Conservation (phyloP, 2,888 invertebrate genomes). For the Dichetophora obliterata region DNA sequence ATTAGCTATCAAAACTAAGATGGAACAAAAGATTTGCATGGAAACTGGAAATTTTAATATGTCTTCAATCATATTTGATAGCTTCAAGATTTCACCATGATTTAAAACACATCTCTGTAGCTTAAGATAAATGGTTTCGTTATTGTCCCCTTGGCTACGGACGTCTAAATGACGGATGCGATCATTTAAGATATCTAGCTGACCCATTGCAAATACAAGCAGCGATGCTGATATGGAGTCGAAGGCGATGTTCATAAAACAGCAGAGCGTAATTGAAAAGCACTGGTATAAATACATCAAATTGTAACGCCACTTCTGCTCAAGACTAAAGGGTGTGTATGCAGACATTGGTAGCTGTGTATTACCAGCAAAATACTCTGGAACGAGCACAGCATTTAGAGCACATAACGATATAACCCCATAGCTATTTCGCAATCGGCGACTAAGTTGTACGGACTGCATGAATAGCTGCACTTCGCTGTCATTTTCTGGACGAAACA, state of each 20-base stretch:
- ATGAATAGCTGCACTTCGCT: slow-evolving; percentile 45
- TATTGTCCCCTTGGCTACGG: slow-evolving; percentile 10
- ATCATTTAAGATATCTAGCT: slow-evolving; percentile 55
- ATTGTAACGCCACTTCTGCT: slow-evolving; percentile 41
- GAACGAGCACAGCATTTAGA: slow-evolving; percentile 40
- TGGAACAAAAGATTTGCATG: slow-evolving; percentile 56
- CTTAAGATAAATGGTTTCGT: slow-evolving; percentile 39
- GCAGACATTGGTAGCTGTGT: slow-evolving; percentile 48
- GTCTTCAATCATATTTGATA: slow-evolving; percentile 49
- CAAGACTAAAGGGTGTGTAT: slow-evolving; percentile 50
- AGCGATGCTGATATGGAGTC: slow-evolving; percentile 56
- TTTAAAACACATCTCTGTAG: slow-evolving; percentile 50
- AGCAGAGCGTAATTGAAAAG: slow-evolving; percentile 42
- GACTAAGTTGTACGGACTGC: slow-evolving; percentile 39
- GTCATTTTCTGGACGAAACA: slow-evolving; percentile 41
- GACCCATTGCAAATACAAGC: slow-evolving; percentile 53
- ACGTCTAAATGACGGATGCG: slow-evolving; percentile 51
- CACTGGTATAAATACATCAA: slow-evolving; percentile 49
- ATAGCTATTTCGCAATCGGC: slow-evolving; percentile 49
- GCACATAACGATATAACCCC: slow-evolving; percentile 45
- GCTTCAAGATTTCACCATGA: slow-evolving; percentile 47
- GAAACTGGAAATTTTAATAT: slow-evolving; percentile 54
- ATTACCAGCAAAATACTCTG: slow-evolving; percentile 44
- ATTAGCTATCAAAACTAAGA: slow-evolving; percentile 56
- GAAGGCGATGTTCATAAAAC: slow-evolving; percentile 53